Evolutionary conservation across 2,888 invertebrate species (phyloP).

Genomic region (Heliconius ismenius): DNA sequence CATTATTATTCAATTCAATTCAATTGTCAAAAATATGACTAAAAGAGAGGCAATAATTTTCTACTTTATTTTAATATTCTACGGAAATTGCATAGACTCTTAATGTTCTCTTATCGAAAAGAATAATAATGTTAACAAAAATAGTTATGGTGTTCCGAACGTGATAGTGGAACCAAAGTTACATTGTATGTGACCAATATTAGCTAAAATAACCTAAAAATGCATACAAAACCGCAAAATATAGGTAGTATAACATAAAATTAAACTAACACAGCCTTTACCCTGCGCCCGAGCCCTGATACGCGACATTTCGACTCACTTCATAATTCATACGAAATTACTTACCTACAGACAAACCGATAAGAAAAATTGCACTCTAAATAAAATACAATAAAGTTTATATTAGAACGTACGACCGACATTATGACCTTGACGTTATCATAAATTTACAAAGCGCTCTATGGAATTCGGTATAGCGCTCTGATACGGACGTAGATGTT

Average conservation of each 20-base stretch:
- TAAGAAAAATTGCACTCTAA: neutral
- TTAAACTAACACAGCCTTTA: neutral
- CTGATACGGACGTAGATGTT: slow-evolving; percentile 30
- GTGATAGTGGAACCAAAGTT: too few relatives aligned
- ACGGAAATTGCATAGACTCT: neutral
- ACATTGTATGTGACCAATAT: too few relatives aligned
- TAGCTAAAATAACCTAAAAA: neutral
- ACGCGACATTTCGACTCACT: slow-evolving; percentile 4
- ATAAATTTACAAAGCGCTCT: slow-evolving; percentile 34
- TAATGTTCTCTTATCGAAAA: too few relatives aligned
- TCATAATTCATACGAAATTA: slow-evolving; percentile 9
- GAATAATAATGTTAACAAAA: too few relatives aligned
- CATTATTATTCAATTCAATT: neutral
- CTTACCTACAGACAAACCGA: neutral
- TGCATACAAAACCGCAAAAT: neutral
- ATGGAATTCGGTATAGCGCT: slow-evolving; percentile 33
- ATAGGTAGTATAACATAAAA: neutral
- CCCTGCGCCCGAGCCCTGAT: slow-evolving; percentile 9
- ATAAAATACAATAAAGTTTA: neutral
- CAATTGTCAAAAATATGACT: neutral
- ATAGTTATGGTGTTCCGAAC: too few relatives aligned
- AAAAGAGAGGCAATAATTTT: neutral
- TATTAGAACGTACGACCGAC: neutral
- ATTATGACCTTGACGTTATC: slow-evolving; percentile 36
- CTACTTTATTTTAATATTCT: neutral